Percentiles rank a stretch among this genome's conserved stretches.
Evolutionary conservation across 2,113 vertebrate genomes (phyloP).

Genomic region (Gavialis gangeticus): DNA sequence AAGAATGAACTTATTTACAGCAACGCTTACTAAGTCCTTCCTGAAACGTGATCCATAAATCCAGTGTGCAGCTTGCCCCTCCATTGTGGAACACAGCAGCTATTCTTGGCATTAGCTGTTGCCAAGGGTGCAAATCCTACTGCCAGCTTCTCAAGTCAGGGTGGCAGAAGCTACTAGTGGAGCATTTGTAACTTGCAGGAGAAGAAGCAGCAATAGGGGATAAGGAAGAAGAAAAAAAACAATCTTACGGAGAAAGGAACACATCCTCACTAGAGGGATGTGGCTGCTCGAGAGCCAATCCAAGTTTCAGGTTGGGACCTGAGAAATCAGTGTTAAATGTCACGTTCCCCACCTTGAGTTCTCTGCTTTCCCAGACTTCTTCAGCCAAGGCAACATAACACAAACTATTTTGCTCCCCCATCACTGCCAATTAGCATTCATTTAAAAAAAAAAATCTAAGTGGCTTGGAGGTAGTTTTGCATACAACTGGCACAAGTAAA

Average conservation of each 20-base stretch:
- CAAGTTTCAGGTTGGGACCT: neutral
- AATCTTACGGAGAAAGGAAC: neutral
- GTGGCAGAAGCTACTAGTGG: neutral
- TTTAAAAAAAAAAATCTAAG: neutral
- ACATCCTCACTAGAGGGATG: neutral
- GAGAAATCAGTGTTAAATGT: neutral
- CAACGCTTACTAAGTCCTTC: slow-evolving; percentile 27
- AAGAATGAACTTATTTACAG: slow-evolving; percentile 43
- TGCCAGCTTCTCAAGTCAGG: neutral
- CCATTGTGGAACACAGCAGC: neutral
- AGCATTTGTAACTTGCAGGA: neutral
- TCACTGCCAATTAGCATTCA: neutral
- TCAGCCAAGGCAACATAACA: neutral
- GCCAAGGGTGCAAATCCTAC: neutral
- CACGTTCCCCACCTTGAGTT: neutral
- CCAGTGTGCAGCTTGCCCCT: neutral
- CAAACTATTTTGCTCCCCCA: neutral
- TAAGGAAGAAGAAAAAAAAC: neutral
- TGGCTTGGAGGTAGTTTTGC: neutral
- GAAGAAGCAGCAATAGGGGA: neutral
- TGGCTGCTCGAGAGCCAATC: neutral
- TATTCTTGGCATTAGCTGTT: neutral
- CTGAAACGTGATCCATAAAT: slow-evolving; percentile 42
- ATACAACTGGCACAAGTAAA: neutral
- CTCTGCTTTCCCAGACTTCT: neutral